Percentiles rank a stretch among this genome's conserved stretches.
phyloP scores from a whole-genome alignment of 2,888 invertebrate genomes.

The Pherbina coryleti region DNA sequence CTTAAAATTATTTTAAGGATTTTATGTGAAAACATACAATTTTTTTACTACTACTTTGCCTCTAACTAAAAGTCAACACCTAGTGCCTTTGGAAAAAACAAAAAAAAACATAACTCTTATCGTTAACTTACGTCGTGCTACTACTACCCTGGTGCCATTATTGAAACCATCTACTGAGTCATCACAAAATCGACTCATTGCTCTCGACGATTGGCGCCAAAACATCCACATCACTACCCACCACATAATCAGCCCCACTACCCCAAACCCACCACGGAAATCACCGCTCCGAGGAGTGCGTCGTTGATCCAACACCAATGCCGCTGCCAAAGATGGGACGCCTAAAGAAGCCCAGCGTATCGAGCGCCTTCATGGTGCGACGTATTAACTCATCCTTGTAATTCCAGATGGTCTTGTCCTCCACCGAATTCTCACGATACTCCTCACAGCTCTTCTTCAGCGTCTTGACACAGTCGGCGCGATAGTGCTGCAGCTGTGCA shows the following conservation, averaged over 20 bases:
- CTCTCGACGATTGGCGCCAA: slow-evolving; percentile 9
- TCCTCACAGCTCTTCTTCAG: slow-evolving; percentile 87
- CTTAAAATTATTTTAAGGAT: not conserved
- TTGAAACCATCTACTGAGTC: slow-evolving; percentile 6
- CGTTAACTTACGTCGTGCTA: not conserved
- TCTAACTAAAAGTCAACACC: not conserved
- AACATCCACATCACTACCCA: not conserved
- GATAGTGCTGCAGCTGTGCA: slow-evolving; percentile 93
- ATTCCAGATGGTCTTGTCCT: slow-evolving; percentile 90
- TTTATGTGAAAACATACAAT: not conserved
- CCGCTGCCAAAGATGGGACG: slow-evolving; percentile 50
- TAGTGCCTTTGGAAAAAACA: slow-evolving; percentile 35
- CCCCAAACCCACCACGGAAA: slow-evolving; percentile 53
- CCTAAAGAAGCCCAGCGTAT: slow-evolving; percentile 77
- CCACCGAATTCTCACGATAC: slow-evolving; percentile 83
- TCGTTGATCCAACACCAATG: slow-evolving; percentile 60
- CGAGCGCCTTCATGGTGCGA: slow-evolving; percentile 79
- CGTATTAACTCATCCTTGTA: slow-evolving; percentile 83
- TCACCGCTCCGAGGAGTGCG: slow-evolving; percentile 68
- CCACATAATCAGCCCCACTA: slow-evolving; percentile 14
- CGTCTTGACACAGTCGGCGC: slow-evolving; percentile 91
- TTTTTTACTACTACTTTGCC: slow-evolving; percentile 7
- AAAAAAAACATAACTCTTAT: slow-evolving; percentile 52
- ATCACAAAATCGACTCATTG: slow-evolving; percentile 26
- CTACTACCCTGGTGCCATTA: not conserved